phyloP scores from a whole-genome alignment of 2,888 invertebrate genomes.

The Mactromeris polynyma region DNA sequence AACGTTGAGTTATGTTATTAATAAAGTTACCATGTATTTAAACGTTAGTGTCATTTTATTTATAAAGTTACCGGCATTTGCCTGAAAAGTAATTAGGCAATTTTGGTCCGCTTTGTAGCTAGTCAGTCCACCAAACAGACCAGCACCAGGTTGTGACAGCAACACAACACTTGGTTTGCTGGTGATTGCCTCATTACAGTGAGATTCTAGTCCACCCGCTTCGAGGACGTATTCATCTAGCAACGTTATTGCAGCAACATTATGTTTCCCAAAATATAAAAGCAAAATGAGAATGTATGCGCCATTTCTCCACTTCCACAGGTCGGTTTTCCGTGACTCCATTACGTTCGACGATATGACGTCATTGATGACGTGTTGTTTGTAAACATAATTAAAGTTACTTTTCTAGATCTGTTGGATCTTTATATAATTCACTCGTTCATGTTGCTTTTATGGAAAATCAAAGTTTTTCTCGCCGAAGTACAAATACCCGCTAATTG shows the following conservation, averaged over 20 bases:
- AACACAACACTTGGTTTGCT: constrained; percentile 33
- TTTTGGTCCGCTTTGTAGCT: constrained; percentile 50
- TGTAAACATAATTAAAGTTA: background rate
- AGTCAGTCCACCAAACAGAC: constrained; percentile 45
- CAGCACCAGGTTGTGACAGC: constrained; percentile 55
- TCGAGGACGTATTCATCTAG: constrained; percentile 14
- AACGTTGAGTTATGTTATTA: too few species aligned
- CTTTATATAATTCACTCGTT: too few species aligned
- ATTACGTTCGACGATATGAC: background rate
- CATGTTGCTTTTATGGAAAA: too few species aligned
- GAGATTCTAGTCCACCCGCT: background rate
- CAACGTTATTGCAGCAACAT: background rate
- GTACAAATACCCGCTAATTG: too few species aligned
- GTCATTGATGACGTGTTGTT: background rate
- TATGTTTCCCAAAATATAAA: background rate
- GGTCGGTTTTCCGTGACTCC: background rate
- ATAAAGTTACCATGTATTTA: background rate
- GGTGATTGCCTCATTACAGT: constrained; percentile 13
- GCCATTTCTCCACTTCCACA: background rate
- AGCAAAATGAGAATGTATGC: background rate
- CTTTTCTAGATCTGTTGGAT: too few species aligned
- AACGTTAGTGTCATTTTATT: background rate
- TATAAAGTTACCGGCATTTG: constrained; percentile 33
- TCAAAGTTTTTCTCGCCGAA: too few species aligned
- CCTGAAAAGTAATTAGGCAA: constrained; percentile 38